These are phyloP conservation scores for Parauchenoglanis punctatus DNA, from an alignment of 2,797 vertebrate genomes.

Conservation along the genomic window DNA sequence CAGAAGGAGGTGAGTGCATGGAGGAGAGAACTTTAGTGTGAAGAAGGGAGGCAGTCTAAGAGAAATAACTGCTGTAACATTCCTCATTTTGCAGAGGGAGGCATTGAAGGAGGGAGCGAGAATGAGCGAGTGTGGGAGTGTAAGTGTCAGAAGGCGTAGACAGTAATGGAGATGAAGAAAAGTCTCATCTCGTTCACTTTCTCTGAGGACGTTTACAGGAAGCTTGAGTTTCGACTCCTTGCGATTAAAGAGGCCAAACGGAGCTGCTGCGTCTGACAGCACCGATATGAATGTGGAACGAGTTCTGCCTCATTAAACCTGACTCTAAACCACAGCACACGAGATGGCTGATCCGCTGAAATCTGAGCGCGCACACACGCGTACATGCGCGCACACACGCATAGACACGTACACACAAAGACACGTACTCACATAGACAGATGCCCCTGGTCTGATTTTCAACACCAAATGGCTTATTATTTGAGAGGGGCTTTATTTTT, in stretches of 20 bases:
- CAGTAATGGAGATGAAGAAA: neutral
- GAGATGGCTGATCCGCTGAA: slow-evolving; percentile 21
- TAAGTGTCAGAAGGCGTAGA: neutral
- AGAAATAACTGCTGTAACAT: too few relatives aligned
- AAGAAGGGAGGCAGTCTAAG: neutral
- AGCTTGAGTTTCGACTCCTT: neutral
- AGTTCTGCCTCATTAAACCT: slow-evolving; percentile 39
- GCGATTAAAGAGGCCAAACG: neutral
- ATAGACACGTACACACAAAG: neutral
- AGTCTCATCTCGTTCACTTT: neutral
- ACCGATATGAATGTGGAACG: neutral
- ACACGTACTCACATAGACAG: neutral
- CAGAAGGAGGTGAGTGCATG: neutral
- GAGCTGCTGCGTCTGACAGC: neutral
- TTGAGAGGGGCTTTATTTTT: slow-evolving; percentile 5
- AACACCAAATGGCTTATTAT: slow-evolving; percentile 11
- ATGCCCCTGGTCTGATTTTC: neutral
- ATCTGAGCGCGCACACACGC: neutral
- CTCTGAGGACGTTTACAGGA: neutral
- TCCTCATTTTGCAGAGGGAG: neutral
- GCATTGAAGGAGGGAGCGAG: neutral
- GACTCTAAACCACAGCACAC: slow-evolving; percentile 27
- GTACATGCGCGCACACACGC: neutral
- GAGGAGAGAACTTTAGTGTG: neutral
- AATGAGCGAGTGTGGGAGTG: neutral